Evolutionary conservation across 2,797 vertebrate species (phyloP).

Genomic region (Selene dorsalis): DNA sequence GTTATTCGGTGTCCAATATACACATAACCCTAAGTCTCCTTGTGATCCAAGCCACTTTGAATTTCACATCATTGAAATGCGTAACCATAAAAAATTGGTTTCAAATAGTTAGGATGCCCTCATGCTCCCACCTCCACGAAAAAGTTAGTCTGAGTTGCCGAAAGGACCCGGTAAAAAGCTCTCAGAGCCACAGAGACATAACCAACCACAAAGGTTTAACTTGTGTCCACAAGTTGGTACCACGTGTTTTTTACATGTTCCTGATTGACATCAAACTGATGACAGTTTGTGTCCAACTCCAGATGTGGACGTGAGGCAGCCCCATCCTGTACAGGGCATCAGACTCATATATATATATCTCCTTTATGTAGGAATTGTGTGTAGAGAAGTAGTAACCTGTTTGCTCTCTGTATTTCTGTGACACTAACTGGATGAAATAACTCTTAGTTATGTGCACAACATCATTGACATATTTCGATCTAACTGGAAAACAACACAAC

Average conservation of each 20-base stretch:
- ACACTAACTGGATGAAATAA: not conserved
- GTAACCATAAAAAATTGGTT: not conserved
- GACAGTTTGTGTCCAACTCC: not conserved
- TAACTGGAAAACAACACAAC: not conserved
- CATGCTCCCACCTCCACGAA: not conserved
- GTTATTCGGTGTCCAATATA: not conserved
- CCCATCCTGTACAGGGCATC: not conserved
- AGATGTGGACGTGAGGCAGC: not conserved
- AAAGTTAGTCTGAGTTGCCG: not conserved
- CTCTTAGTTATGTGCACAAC: not conserved
- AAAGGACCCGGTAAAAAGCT: not conserved
- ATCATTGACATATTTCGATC: conserved; percentile 2
- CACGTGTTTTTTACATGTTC: not conserved
- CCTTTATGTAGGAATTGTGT: not conserved
- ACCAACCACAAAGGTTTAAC: not conserved
- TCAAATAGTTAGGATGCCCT: not conserved
- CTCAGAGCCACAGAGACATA: not conserved
- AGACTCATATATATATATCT: not conserved
- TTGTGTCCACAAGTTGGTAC: not conserved
- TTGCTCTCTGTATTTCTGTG: not conserved
- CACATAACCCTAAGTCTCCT: not conserved
- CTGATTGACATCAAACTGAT: not conserved
- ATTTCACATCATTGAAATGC: conserved; percentile 1
- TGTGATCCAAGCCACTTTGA: not conserved
- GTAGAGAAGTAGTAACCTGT: not conserved